Conservation (phyloP, 2,797 vertebrate species). For the Phrynocephalus vlangalii region DNA sequence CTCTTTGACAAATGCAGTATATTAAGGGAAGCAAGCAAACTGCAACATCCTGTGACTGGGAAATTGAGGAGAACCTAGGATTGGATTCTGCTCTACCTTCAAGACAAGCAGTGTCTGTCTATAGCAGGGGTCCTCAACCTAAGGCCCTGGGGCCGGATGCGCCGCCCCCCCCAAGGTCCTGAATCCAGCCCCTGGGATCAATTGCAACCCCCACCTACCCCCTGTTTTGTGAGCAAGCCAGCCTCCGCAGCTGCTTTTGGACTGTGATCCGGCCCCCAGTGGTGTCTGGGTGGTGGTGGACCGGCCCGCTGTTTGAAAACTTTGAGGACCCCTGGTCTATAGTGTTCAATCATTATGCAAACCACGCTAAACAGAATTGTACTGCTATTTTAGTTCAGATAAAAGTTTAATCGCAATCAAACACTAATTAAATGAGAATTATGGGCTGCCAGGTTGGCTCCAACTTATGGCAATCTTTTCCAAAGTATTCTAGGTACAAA, state of each 20-base stretch:
- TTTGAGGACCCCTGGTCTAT: neutral
- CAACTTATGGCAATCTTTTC: too few species aligned
- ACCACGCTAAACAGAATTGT: neutral
- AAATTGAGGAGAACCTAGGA: conserved; percentile 26
- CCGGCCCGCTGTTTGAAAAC: too few species aligned
- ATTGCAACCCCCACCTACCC: too few species aligned
- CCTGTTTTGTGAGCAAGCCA: too few species aligned
- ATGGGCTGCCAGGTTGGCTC: too few species aligned
- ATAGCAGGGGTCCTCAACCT: neutral
- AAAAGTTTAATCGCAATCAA: neutral
- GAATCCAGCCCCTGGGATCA: too few species aligned
- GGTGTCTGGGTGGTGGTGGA: too few species aligned
- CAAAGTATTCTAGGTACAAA: neutral
- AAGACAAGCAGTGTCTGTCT: conserved; percentile 24
- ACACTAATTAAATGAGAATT: too few species aligned
- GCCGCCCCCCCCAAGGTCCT: too few species aligned
- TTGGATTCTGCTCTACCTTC: conserved; percentile 11
- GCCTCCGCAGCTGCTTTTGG: too few species aligned
- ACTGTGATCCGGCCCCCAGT: too few species aligned
- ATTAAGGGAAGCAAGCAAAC: conserved; percentile 16
- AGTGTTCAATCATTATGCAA: conserved; percentile 10
- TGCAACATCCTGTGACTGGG: neutral
- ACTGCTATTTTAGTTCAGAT: accelerated
- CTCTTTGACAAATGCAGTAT: neutral
- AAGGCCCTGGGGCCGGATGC: too few species aligned